Evolutionary conservation across 2,113 vertebrate species (phyloP).

Genomic region (Ammodytes dubius): DNA sequence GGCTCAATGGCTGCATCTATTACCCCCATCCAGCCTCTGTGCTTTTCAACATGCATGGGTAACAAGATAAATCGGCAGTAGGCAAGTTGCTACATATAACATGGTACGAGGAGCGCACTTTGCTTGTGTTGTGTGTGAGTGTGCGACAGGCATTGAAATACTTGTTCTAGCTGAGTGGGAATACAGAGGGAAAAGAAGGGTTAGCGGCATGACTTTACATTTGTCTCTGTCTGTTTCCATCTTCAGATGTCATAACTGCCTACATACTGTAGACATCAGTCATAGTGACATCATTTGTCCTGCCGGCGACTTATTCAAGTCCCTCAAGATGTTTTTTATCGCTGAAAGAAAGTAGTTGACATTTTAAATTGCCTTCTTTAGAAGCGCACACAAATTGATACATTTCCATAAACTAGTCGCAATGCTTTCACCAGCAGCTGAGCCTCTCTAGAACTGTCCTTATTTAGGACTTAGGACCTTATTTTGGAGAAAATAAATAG

Average conservation of each 20-base stretch:
- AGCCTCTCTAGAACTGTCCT: no score
- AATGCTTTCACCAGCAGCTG: no score
- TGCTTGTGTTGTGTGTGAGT: background rate
- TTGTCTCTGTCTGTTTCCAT: conserved; percentile 56
- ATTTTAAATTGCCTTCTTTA: background rate
- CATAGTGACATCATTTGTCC: conserved; percentile 45
- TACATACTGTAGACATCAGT: background rate
- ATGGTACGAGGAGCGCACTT: background rate
- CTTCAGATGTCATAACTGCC: conserved; percentile 49
- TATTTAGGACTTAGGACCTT: no score
- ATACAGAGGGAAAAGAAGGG: conserved; percentile 48
- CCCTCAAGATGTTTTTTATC: conserved; percentile 12
- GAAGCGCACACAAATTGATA: background rate
- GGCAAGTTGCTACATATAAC: background rate
- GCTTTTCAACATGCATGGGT: conserved; percentile 16
- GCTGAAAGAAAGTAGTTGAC: conserved; percentile 7
- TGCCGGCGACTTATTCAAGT: conserved; percentile 27
- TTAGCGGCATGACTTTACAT: conserved; percentile 47
- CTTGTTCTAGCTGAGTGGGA: conserved; percentile 19
- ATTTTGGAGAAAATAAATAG: no score
- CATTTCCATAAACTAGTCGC: background rate
- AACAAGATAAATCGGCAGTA: conserved; percentile 27
- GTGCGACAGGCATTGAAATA: conserved; percentile 8
- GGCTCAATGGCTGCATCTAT: conserved; percentile 59
- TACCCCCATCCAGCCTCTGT: conserved; percentile 42